Base-by-base conservation (phyloP, 2,888 invertebrate genomes). In the Cryptus viduatorius region DNA sequence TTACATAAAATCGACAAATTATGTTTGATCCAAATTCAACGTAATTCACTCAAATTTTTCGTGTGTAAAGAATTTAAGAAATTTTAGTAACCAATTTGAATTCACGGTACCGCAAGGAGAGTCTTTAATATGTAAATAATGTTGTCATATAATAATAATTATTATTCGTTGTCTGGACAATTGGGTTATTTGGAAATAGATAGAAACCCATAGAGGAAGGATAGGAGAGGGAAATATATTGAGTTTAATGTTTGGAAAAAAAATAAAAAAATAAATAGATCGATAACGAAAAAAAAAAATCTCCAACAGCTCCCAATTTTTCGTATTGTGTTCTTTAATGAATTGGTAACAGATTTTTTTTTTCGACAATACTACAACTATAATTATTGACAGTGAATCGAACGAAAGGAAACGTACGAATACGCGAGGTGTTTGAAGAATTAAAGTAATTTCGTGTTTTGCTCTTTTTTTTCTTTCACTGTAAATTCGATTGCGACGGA, bases 341-440 rank as follows among this genome's bases (percentile, higher is more conserved):
- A 48, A 81, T 84, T 81, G 75, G 56, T 61, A 82, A 69, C 81
- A 64, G 81, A 79, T 73, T 77, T 65, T 53, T 50, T 72, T 19
- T 61, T 64, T 80, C 75, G 75, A 82, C 84, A 82, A 75, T 75
- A 67, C 71, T 84, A 84, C 82, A 82, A 71, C 75, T 84, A 84
- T 79, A 69, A 77, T 68, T 73, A 82, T 65, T 72, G 56, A 76
- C 56, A 29, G 64, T 75, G 82, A 71, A 84, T 79, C 65, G 64
- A 82, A 81, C 69, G 59, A 73, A 67, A 71, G 71, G 71, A 82
- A 76, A 83, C 61, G 19, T 64, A 75, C 64, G 50, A 75, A 61
- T 75, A 64, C 75, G 75, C 75, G 64, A 64, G 61, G 37, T 61
- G 61, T 10, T 16, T 48, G 48, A 37, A 64, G 61, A 48, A 75